Conservation (phyloP, 2,888 invertebrate species). For the Epirrita christyi region DNA sequence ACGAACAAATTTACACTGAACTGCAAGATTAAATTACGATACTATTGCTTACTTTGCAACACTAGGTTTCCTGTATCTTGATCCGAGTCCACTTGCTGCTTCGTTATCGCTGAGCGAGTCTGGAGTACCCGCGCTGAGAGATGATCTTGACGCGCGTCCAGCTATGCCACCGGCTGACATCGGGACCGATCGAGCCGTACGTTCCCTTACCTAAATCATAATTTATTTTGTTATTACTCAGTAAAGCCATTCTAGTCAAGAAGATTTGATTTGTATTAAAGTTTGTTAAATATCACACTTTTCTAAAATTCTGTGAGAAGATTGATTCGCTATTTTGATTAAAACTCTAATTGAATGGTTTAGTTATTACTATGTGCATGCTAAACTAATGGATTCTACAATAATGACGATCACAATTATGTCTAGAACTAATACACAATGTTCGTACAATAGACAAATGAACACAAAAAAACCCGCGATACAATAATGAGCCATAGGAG, state of each 20-base stretch:
- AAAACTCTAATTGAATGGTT: conserved; percentile 3
- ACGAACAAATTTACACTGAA: no score
- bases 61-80: conserved; percentile 88
- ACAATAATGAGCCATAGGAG: conserved; percentile 55
- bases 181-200: conserved; percentile 95
- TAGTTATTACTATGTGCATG: conserved; percentile 53
- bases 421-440: conserved; percentile 57
- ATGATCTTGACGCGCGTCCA: conserved; percentile 89
- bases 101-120: conserved; percentile 96
- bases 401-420: conserved; percentile 47
- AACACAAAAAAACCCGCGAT: conserved; percentile 57
- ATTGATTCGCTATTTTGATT: conserved; percentile 5
- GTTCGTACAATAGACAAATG: conserved; percentile 56
- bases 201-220: conserved; percentile 92
- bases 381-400: conserved; percentile 61
- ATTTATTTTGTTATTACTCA: conserved; percentile 27
- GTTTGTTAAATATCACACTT: conserved; percentile 21
- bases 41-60: conserved; percentile 68
- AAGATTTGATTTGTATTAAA: conserved; percentile 9
- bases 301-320: conserved; percentile 24
- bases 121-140: conserved; percentile 93
- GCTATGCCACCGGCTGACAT: conserved; percentile 87
- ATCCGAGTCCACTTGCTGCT: conserved; percentile 89
- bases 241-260: neutral
- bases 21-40: neutral